phyloP scores from a whole-genome alignment of 2,888 invertebrate genomes.

The Sipha maydis region DNA sequence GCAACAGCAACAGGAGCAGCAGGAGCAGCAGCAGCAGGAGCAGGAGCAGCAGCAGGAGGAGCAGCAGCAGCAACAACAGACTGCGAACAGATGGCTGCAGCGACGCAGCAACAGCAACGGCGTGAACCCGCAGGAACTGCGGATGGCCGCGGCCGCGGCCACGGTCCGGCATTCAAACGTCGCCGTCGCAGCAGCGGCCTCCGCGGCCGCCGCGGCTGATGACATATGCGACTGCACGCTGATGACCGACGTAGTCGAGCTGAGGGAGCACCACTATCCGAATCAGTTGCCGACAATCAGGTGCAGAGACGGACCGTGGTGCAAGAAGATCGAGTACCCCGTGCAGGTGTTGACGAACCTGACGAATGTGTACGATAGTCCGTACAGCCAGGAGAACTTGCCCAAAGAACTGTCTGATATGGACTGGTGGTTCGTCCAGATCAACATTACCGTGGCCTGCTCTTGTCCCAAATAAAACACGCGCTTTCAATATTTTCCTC shows the following conservation, averaged over 20 bases:
- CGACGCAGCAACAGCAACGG: background rate
- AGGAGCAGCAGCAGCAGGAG: background rate
- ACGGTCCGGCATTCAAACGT: background rate
- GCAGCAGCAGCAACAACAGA: background rate
- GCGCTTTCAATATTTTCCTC: background rate
- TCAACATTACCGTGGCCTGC: constrained; percentile 68
- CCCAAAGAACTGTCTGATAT: constrained; percentile 67
- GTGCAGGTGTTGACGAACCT: constrained; percentile 67
- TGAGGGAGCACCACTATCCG: constrained; percentile 64
- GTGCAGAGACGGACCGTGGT: constrained; percentile 67
- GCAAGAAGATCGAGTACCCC: constrained; percentile 66
- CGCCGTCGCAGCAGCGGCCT: background rate
- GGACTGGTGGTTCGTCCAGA: constrained; percentile 67
- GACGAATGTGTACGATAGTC: constrained; percentile 52
- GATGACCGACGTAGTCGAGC: constrained; percentile 63
- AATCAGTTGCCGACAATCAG: constrained; percentile 66
- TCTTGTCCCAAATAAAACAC: constrained; percentile 66
- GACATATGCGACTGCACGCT: constrained; percentile 65
- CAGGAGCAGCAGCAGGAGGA: background rate
- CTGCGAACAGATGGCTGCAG: background rate
- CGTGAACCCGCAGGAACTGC: background rate
- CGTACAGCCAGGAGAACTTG: constrained; percentile 57
- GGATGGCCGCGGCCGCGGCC: background rate
- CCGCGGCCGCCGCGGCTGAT: background rate
- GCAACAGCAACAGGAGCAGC: background rate